Evolutionary conservation across 2,797 vertebrate species (phyloP).

Genomic region (Eleutherodactylus coqui): DNA sequence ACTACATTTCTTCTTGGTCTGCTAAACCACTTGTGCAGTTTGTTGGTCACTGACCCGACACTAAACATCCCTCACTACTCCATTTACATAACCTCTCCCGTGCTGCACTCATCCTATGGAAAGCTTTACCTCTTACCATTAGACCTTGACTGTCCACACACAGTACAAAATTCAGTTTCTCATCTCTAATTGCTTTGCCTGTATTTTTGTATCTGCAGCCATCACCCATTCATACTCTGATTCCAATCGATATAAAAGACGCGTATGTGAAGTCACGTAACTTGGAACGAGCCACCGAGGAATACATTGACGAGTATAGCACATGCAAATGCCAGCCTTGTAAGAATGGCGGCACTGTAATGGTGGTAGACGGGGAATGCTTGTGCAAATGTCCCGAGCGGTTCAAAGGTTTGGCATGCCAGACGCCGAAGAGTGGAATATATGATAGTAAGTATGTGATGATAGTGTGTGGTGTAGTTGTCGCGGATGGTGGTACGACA

Average conservation of each 20-base stretch:
- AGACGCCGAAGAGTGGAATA: conserved; percentile 71
- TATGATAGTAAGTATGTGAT: conserved; percentile 69
- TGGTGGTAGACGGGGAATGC: conserved; percentile 84
- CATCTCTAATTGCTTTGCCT: not conserved
- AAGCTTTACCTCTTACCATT: not conserved
- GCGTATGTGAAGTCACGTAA: conserved; percentile 78
- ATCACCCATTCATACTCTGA: conserved; percentile 81
- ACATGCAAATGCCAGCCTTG: conserved; percentile 87
- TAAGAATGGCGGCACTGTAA: conserved; percentile 82
- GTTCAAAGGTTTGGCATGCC: conserved; percentile 83
- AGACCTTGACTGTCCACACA: not conserved
- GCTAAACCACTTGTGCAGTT: too few relatives aligned
- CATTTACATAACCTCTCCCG: not conserved
- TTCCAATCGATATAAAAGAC: conserved; percentile 79
- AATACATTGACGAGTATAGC: conserved; percentile 85
- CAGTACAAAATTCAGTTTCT: not conserved
- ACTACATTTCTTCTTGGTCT: too few relatives aligned
- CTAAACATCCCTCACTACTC: too few relatives aligned
- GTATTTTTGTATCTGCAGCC: conserved; percentile 72
- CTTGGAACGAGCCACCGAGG: conserved; percentile 78
- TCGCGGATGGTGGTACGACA: too few relatives aligned
- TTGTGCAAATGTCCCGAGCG: conserved; percentile 77
- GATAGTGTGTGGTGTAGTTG: not conserved
- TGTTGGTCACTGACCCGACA: too few relatives aligned
- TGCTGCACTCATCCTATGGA: not conserved